Evolutionary conservation across 1,140 invertebrate genomes (phyloP), one percentile per base, ranked within the genome.

Genomic region (Dendroctonus ponderosae): DNA sequence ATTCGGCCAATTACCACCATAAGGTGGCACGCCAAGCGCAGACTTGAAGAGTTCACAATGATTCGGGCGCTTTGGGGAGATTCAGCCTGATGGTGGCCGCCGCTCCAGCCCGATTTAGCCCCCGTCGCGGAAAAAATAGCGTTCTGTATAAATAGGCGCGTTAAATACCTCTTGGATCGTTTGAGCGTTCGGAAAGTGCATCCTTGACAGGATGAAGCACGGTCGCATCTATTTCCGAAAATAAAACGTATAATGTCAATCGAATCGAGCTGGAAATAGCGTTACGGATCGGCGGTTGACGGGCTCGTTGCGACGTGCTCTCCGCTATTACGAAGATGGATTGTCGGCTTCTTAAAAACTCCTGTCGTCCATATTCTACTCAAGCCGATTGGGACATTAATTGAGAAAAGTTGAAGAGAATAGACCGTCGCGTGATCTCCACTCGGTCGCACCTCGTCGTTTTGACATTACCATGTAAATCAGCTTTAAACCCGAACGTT

Each of bases 391-490:
- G n/a, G n/a, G 3, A 26, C 1, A 26, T 46, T 9, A 46, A 12
- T 46, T 46, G 43, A 46, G 3, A 46, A 46, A 46, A 11, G 43
- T 2, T 46, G 8, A 46, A 11, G 43, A 11, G 43, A 46, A 46
- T 46, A 4, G 43, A 46, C 1, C 43, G 43, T 4, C 43, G 12
- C 8, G 43, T 46, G 12, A 9, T 46, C 12, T 46, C 8, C 43
- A 46, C 43, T 46, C 12, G 8, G 43, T 46, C 43, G 43, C 43
- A 46, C 43, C 12, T 56, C 53, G 53, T 56, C 11, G 53, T n/a
- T 56, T 46, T 12, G 43, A n/a, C 56, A 59, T 51, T 59, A 57
- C 46, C 38, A 66, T 66, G 63, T 66, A 66, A 66, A 66, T 66
- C 43, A 66, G 54, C n/a, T 50, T 58, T 63, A 9, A 52, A 51